phyloP scores from a whole-genome alignment of 2,888 invertebrate genomes.

The Amiota communis region DNA sequence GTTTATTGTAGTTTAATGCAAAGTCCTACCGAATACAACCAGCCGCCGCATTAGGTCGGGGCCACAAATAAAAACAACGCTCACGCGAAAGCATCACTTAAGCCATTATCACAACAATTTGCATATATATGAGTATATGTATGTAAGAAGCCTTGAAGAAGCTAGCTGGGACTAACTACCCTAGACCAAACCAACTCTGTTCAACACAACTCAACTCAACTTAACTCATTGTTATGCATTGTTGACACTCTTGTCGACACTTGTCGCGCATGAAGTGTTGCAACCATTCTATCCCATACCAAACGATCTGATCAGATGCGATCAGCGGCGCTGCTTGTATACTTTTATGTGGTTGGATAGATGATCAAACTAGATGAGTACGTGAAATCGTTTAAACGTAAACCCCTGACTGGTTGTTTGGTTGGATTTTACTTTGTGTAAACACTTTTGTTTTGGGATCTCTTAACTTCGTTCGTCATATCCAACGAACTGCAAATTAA shows the following conservation, averaged over 20 bases:
- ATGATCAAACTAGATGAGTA: background rate
- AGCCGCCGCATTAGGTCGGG: constrained; percentile 29
- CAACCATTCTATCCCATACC: background rate
- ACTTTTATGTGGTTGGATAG: no score
- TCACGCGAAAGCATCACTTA: constrained; percentile 49
- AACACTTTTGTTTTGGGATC: background rate
- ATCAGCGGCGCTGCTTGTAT: background rate
- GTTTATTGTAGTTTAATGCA: background rate
- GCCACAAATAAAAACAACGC: constrained; percentile 40
- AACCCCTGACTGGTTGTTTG: background rate
- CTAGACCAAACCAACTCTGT: no score
- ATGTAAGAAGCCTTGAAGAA: background rate
- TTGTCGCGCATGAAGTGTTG: constrained; percentile 31
- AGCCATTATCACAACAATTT: constrained; percentile 32
- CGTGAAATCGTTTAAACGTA: background rate
- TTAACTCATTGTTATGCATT: constrained; percentile 60
- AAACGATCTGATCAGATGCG: constrained; percentile 19
- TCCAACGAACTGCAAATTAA: constrained; percentile 10
- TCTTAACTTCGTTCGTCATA: background rate
- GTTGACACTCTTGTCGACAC: constrained; percentile 58
- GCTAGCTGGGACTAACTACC: no score
- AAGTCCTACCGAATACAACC: background rate
- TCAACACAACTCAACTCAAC: constrained; percentile 29
- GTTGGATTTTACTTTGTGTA: background rate
- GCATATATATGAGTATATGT: constrained; percentile 13